Conservation (phyloP, 2,888 invertebrate species). For the Pyrrhia umbra region DNA sequence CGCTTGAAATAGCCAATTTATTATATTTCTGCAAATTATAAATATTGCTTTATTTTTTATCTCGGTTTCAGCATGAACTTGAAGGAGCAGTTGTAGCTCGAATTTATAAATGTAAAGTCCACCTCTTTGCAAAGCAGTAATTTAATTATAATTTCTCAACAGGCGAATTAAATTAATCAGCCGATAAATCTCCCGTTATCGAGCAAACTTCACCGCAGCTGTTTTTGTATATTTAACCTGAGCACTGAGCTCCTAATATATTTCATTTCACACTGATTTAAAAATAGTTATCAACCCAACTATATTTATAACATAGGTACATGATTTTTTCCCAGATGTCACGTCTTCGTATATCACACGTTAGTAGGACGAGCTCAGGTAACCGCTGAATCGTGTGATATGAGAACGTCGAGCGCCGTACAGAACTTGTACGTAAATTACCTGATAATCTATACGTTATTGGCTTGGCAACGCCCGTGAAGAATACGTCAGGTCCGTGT, state of each 20-base stretch:
- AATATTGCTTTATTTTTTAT: too few species aligned
- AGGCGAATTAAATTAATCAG: constrained; percentile 4
- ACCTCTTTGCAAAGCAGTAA: neutral
- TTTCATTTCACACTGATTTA: constrained; percentile 75
- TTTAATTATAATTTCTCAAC: neutral
- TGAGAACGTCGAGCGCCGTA: constrained; percentile 43
- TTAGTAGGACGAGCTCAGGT: constrained; percentile 73
- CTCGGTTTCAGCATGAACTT: neutral
- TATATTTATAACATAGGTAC: constrained; percentile 75
- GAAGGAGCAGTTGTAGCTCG: neutral
- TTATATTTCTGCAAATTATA: too few species aligned
- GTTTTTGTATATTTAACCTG: constrained; percentile 63
- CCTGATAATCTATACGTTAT: constrained; percentile 74
- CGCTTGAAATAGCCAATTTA: too few species aligned
- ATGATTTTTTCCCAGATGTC: constrained; percentile 78
- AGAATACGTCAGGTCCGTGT: constrained; percentile 76
- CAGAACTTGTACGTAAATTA: constrained; percentile 67
- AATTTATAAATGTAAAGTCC: neutral
- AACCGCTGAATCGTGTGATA: constrained; percentile 64
- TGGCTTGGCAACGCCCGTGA: constrained; percentile 79
- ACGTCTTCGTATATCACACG: constrained; percentile 77
- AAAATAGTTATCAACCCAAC: constrained; percentile 79
- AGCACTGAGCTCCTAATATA: constrained; percentile 70
- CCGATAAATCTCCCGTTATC: constrained; percentile 4
- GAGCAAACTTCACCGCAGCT: constrained; percentile 37